phyloP scores from a whole-genome alignment of 2,888 invertebrate genomes.

The Acanthoscelides obtectus region DNA sequence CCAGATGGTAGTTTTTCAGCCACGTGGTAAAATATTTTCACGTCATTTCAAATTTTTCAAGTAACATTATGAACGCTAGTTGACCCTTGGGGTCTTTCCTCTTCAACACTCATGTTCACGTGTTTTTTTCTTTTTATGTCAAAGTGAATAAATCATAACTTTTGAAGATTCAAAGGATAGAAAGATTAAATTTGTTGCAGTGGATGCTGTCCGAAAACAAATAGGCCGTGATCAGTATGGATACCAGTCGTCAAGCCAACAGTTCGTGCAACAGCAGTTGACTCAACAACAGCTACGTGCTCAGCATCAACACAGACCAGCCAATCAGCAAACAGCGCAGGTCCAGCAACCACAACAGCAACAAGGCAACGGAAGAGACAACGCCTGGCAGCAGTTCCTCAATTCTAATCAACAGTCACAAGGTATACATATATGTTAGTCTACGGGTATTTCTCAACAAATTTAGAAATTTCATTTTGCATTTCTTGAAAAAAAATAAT shows the following conservation, averaged over 20 bases:
- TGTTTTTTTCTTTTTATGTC: no score
- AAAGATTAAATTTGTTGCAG: background rate
- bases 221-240: background rate
- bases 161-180: no score
- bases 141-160: no score
- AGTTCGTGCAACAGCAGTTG: conserved; percentile 22
- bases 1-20: no score
- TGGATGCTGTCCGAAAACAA: conserved; percentile 7
- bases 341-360: conserved; percentile 14
- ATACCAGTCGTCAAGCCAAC: conserved; percentile 26
- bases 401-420: conserved; percentile 27
- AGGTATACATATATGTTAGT: conserved; percentile 17
- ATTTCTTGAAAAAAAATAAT: no score
- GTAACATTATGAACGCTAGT: no score
- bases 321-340: conserved; percentile 37
- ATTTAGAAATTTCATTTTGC: no score
- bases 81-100: no score
- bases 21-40: no score
- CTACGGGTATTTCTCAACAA: no score
- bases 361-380: conserved; percentile 25
- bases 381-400: conserved; percentile 36
- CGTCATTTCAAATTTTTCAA: no score
- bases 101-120: no score
- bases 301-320: conserved; percentile 42
- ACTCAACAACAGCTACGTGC: conserved; percentile 37